Percentiles rank a stretch among this genome's conserved stretches.
phyloP scores from a whole-genome alignment of 1,140 invertebrate species.

The Zaprionus inermis region DNA sequence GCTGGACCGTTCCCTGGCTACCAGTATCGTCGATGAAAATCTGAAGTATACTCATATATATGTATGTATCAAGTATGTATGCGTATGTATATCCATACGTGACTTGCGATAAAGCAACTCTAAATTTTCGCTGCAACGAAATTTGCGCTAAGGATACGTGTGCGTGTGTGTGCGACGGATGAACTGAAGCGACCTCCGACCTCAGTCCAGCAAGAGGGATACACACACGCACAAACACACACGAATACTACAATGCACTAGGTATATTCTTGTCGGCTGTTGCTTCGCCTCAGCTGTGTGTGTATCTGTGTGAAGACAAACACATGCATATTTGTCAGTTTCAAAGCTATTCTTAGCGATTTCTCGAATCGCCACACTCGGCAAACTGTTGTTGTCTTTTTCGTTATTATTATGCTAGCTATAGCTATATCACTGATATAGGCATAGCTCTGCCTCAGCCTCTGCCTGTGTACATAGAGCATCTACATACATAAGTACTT shows the following conservation, averaged over 20 bases:
- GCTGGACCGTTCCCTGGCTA: conserved; percentile 2
- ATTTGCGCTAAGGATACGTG: conserved; percentile 72
- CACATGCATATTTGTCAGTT: conserved; percentile 55
- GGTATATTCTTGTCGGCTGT: conserved; percentile 48
- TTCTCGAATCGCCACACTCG: conserved; percentile 50
- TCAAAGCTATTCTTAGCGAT: conserved; percentile 68
- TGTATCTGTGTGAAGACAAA: conserved; percentile 33
- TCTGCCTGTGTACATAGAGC: background rate
- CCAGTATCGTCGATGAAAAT: conserved; percentile 66
- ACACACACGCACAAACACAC: conserved; percentile 7
- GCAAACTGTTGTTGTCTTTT: conserved; percentile 56
- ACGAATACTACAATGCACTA: conserved; percentile 34
- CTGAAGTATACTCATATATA: conserved; percentile 67
- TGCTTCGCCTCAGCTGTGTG: conserved; percentile 35
- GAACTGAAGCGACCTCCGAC: conserved; percentile 49
- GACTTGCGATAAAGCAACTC: conserved; percentile 71
- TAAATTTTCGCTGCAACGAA: conserved; percentile 78
- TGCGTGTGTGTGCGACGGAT: conserved; percentile 35
- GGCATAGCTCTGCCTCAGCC: background rate
- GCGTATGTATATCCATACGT: conserved; percentile 24
- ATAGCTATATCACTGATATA: background rate
- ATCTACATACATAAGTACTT: background rate
- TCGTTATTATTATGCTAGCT: conserved; percentile 30
- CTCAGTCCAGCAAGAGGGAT: conserved; percentile 36
- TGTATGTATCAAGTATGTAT: conserved; percentile 21